Evolutionary conservation across 1,140 invertebrate genomes (phyloP).

Genomic region (Physella acuta): DNA sequence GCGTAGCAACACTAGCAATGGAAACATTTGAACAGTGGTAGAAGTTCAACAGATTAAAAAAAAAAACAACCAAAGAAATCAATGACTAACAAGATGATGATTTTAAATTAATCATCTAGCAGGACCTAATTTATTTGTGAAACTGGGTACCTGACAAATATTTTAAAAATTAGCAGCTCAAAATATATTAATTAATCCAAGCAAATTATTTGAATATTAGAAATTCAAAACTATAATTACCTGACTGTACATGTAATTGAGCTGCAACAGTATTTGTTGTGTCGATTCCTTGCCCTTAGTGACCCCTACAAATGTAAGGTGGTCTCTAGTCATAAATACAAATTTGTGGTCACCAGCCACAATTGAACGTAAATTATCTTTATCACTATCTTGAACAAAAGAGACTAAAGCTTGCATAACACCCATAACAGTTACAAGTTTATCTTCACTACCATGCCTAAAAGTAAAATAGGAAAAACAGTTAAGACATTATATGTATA

Average conservation of each 20-base stretch:
- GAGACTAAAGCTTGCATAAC: slow-evolving; percentile 94
- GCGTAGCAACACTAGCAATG: no score
- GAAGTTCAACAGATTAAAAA: no score
- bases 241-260: slow-evolving; percentile 70
- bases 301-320: slow-evolving; percentile 86
- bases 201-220: not conserved
- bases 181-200: not conserved
- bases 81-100: not conserved
- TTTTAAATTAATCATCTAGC: not conserved
- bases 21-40: no score
- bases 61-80: not conserved
- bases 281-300: slow-evolving; percentile 78
- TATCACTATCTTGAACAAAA: slow-evolving; percentile 73
- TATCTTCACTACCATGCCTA: slow-evolving; percentile 88
- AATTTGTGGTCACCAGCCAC: slow-evolving; percentile 82
- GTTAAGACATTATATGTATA: not conserved
- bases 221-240: slow-evolving; percentile 10
- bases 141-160: not conserved
- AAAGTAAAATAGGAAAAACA: slow-evolving; percentile 23
- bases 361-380: slow-evolving; percentile 81
- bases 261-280: slow-evolving; percentile 79
- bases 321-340: slow-evolving; percentile 84
- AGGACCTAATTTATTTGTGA: not conserved
- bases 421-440: slow-evolving; percentile 89
- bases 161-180: not conserved